These are phyloP conservation scores for Tigriopus californicus DNA, from an alignment of 2,888 invertebrate species.

Conservation along the genomic window DNA sequence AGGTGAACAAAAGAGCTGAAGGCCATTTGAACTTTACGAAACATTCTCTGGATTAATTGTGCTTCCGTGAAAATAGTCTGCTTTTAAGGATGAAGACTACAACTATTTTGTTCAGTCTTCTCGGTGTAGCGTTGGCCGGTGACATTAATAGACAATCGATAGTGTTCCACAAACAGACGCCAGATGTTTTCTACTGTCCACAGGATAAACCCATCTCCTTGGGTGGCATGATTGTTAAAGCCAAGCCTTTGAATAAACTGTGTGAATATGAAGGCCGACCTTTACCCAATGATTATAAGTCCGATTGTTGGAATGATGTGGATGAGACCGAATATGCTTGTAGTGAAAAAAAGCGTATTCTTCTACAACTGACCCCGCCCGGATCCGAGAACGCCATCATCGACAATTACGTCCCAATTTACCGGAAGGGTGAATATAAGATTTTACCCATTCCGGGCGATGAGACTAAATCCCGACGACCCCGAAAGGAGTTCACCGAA, in stretches of 20 bases:
- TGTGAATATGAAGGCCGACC: conserved; percentile 48
- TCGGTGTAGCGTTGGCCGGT: conserved; percentile 30
- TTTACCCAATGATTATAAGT: conserved; percentile 49
- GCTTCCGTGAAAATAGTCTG: too few relatives aligned
- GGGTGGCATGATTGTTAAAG: conserved; percentile 45
- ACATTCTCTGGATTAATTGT: too few relatives aligned
- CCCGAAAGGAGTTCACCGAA: too few relatives aligned
- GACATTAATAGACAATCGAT: conserved; percentile 58
- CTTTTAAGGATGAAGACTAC: neutral
- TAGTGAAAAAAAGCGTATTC: conserved; percentile 27
- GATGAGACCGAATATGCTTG: conserved; percentile 60
- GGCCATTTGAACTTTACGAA: too few relatives aligned
- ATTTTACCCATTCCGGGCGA: neutral
- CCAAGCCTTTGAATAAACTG: conserved; percentile 40
- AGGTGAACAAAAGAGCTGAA: too few relatives aligned
- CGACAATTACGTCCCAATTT: conserved; percentile 16
- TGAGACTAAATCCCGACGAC: neutral
- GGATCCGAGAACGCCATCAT: conserved; percentile 17
- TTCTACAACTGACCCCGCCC: conserved; percentile 14
- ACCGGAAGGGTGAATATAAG: conserved; percentile 9
- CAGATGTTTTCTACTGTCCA: conserved; percentile 58
- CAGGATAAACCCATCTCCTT: conserved; percentile 53
- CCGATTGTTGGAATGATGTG: conserved; percentile 58
- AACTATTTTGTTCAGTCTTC: neutral
- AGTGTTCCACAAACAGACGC: conserved; percentile 56